Evolutionary conservation across 1,140 invertebrate genomes (phyloP).

Genomic region (Listronotus bonariensis): DNA sequence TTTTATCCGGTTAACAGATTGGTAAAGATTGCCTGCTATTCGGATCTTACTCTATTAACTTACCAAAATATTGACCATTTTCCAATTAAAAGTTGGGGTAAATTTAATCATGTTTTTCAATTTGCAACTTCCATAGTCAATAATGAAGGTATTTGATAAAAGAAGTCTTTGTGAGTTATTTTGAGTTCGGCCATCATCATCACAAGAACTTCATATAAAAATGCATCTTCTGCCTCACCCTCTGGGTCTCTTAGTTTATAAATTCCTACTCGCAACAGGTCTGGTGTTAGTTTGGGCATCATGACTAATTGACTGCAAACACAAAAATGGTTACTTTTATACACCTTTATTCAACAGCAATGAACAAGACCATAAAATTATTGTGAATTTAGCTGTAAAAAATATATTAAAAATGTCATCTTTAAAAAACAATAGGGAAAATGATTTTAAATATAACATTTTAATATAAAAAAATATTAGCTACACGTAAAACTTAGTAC

Average conservation of each 20-base stretch:
- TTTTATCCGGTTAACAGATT: no score
- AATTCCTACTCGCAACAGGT: constrained; percentile 36
- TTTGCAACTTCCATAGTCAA: constrained; percentile 23
- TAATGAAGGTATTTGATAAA: constrained; percentile 32
- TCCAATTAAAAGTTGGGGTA: constrained; percentile 37
- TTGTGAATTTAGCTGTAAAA: no score
- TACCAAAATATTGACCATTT: constrained; percentile 39
- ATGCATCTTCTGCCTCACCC: constrained; percentile 30
- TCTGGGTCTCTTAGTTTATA: constrained; percentile 30
- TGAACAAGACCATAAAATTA: no score
- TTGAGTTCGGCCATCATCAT: constrained; percentile 40
- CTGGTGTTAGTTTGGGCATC: constrained; percentile 37
- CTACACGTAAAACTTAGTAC: no score
- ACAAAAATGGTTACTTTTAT: no score
- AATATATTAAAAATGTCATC: no score
- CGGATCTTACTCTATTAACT: no score
- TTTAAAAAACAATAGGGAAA: no score
- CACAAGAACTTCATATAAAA: constrained; percentile 19
- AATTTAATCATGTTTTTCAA: constrained; percentile 38
- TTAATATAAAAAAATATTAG: no score
- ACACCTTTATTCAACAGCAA: no score
- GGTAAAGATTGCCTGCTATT: no score
- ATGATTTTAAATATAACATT: no score
- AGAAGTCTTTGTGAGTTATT: constrained; percentile 23
- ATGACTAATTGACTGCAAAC: constrained; percentile 24